A percentile compares a stretch with the other conserved stretches of the same genome.
Conservation (phyloP, 2,797 vertebrate species). For the Melanotaenia boesemani region DNA sequence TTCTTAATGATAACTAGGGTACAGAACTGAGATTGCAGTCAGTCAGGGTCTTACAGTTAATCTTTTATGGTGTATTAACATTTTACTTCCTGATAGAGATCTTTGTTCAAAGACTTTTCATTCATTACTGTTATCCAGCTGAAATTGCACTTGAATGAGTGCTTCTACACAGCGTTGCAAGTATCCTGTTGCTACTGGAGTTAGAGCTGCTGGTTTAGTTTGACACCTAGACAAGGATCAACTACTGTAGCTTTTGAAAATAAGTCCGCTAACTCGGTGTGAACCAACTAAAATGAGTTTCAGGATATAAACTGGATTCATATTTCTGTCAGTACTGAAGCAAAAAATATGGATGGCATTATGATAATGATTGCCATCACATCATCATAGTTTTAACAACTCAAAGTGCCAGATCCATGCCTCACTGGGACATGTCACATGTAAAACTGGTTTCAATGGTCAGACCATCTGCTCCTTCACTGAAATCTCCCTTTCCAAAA, state of each 20-base stretch:
- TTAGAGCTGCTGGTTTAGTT: background rate
- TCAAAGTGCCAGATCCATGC: conserved; percentile 26
- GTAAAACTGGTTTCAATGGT: conserved; percentile 1
- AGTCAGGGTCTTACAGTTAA: conserved; percentile 43
- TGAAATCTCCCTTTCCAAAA: conserved; percentile 15
- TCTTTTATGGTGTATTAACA: conserved; percentile 22
- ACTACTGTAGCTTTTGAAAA: background rate
- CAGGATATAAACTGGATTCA: background rate
- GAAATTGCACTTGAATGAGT: background rate
- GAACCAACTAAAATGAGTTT: background rate
- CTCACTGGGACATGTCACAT: conserved; percentile 12
- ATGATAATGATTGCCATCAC: conserved; percentile 25
- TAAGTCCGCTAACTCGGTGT: too few species aligned
- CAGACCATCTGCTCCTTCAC: background rate
- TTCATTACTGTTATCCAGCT: background rate
- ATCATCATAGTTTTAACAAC: conserved; percentile 42
- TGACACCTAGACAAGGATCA: background rate
- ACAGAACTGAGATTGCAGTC: conserved; percentile 52
- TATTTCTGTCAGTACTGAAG: background rate
- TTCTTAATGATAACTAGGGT: conserved; percentile 53
- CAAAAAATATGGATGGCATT: conserved; percentile 3
- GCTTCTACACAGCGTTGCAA: background rate
- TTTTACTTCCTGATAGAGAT: conserved; percentile 41
- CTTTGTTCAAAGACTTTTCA: background rate
- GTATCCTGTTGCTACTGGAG: background rate